phyloP scores from a whole-genome alignment of 2,888 invertebrate species.

The Philereme vetulata region DNA sequence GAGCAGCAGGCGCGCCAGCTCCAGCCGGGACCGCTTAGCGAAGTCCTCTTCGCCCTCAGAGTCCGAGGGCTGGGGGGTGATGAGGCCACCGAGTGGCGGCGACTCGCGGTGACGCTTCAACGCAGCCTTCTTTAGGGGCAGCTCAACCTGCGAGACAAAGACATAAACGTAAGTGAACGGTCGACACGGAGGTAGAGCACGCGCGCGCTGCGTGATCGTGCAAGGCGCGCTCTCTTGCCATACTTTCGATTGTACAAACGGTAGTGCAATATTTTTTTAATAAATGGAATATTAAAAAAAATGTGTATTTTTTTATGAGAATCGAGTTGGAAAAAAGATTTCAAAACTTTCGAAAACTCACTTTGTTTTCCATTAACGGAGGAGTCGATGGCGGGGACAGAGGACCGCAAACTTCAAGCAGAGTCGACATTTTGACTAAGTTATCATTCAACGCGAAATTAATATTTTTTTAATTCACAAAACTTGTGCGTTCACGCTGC shows the following conservation, averaged over 20 bases:
- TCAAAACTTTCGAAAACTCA: constrained; percentile 63
- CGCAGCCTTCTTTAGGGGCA: constrained; percentile 72
- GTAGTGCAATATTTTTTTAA: constrained; percentile 31
- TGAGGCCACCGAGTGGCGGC: constrained; percentile 67
- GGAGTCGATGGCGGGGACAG: constrained; percentile 90
- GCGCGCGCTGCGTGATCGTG: constrained; percentile 74
- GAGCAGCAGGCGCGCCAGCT: constrained; percentile 80
- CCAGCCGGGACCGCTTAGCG: constrained; percentile 74
- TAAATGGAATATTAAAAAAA: background rate
- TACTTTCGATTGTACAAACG: constrained; percentile 74
- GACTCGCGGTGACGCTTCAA: constrained; percentile 66
- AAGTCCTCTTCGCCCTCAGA: constrained; percentile 88
- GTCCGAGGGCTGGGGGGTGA: constrained; percentile 94
- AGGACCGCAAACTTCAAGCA: constrained; percentile 79
- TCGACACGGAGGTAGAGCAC: constrained; percentile 59
- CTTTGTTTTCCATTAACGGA: constrained; percentile 85
- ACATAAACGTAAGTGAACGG: constrained; percentile 68
- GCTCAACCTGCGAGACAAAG: constrained; percentile 77
- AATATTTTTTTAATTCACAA: constrained; percentile 79
- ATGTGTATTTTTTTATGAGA: constrained; percentile 26
- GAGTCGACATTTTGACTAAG: constrained; percentile 69
- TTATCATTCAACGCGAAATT: constrained; percentile 68
- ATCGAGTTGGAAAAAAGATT: constrained; percentile 13
- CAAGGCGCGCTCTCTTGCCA: constrained; percentile 51
- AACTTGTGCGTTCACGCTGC: constrained; percentile 66